These are phyloP conservation scores for Allygus modestus DNA, from an alignment of 2,888 invertebrate genomes.

Conservation along the genomic window DNA sequence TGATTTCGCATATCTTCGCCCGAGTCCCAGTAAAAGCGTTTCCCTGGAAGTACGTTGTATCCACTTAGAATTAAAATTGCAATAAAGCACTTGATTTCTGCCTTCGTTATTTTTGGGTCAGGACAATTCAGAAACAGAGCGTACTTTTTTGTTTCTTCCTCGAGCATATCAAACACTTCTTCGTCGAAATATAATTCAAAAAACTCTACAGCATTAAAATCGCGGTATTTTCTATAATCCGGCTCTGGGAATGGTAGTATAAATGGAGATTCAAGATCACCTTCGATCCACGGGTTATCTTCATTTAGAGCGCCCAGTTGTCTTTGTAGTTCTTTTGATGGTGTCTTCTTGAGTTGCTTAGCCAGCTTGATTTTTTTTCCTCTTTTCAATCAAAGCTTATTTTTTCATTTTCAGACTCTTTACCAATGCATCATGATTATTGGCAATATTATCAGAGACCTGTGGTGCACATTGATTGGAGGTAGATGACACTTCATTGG, in stretches of 20 bases:
- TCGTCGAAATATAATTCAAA: conserved; percentile 64
- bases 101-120: conserved; percentile 57
- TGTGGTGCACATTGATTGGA: not conserved
- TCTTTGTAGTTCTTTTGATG: not conserved
- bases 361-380: not conserved
- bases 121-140: conserved; percentile 57
- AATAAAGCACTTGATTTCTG: conserved; percentile 65
- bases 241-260: conserved; percentile 50
- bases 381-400: not conserved
- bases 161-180: conserved; percentile 47
- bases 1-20: conserved; percentile 64
- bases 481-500: too few relatives aligned
- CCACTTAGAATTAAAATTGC: conserved; percentile 67
- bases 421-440: conserved; percentile 8
- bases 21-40: conserved; percentile 66
- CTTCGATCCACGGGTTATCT: conserved; percentile 24
- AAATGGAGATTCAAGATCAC: conserved; percentile 10
- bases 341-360: not conserved
- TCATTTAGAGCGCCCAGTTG: not conserved
- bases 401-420: conserved; percentile 36
- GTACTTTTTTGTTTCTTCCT: conserved; percentile 59
- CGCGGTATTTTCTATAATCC: conserved; percentile 62
- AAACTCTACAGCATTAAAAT: conserved; percentile 58
- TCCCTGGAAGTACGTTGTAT: conserved; percentile 66
- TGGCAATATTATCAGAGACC: not conserved